Conservation (phyloP, 2,113 vertebrate genomes). For the Scartelaos histophorus region DNA sequence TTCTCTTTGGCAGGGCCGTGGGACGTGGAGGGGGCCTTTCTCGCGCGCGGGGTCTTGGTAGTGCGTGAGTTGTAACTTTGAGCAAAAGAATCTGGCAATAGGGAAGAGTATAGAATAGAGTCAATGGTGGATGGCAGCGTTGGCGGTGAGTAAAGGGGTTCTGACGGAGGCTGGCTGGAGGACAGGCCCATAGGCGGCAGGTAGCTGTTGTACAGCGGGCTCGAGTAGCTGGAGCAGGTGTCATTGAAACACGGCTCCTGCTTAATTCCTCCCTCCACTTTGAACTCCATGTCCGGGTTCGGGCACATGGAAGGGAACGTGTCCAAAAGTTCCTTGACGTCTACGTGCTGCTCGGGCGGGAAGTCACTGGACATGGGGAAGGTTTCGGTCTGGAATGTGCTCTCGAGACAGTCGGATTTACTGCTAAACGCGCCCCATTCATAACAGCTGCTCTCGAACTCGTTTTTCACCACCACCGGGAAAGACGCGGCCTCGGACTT, state of each 20-base stretch:
- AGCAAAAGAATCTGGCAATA: constrained; percentile 68
- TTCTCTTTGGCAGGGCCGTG: constrained; percentile 93
- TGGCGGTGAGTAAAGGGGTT: constrained; percentile 77
- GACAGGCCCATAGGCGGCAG: constrained; percentile 74
- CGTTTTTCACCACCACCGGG: constrained; percentile 83
- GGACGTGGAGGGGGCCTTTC: constrained; percentile 84
- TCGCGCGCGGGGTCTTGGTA: constrained; percentile 77
- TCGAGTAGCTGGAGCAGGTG: constrained; percentile 74
- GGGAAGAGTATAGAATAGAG: constrained; percentile 75
- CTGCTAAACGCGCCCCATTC: constrained; percentile 84
- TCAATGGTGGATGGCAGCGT: constrained; percentile 74
- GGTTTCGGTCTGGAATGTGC: constrained; percentile 79
- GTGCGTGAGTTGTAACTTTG: constrained; percentile 81
- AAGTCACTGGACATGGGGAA: constrained; percentile 79
- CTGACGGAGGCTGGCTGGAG: constrained; percentile 70
- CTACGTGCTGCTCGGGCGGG: constrained; percentile 78
- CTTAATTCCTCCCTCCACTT: constrained; percentile 78
- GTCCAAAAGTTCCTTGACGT: constrained; percentile 81
- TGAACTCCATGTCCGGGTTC: constrained; percentile 78
- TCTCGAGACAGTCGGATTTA: constrained; percentile 79
- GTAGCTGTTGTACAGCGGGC: constrained; percentile 73
- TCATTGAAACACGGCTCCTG: constrained; percentile 80
- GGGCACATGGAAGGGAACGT: constrained; percentile 76
- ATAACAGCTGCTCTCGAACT: constrained; percentile 84
- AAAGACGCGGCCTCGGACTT: constrained; percentile 83